Base-by-base conservation (phyloP, 2,113 vertebrate genomes). In the Asarcornis scutulata region DNA sequence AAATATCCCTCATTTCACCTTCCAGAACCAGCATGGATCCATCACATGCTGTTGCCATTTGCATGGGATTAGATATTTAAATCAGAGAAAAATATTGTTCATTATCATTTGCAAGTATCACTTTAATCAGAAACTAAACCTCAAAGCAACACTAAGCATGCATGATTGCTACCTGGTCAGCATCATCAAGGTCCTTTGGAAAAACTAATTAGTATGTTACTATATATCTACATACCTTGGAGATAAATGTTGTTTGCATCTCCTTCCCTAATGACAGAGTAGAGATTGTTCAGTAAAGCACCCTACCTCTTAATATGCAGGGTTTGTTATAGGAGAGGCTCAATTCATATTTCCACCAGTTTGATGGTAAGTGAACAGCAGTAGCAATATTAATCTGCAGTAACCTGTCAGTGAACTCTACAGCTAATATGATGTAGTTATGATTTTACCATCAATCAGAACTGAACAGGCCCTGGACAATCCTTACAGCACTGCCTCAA, bases 391-490 rank as follows among this genome's bases (percentile, higher is more conserved):
- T 98, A 98, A 98, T 98, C 98, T 98, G 98, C 99, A 98, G 98
- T 99, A 99, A 99, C 99, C 99, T 98, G 97, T 96, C 98, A 98
- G 98, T 99, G 99, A 99, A 99, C 99, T 99, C 98, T 98, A 97
- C 97, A 98, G 98, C 99, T 99, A 99, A 99, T 99, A 99, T 98
- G 98, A 98, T 98, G 98, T 98, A 97, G 98, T 99, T 99, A 99
- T 99, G 99, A 99, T 99, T 99, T 99, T 99, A 98, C 98, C 99
- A 99, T 99, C 99, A 99, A 99, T 99, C 99, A 99, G 97, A 97
- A 96, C 97, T 91, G 97, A 98, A 97, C 97, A 96, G 97, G 98
- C 98, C 98, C 98, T 98, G 98, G 98, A 98, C 98, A 98, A 98
- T 98, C 98, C 99, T 99, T 98, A 98, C 97, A 98, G 98, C 98